These are phyloP conservation scores for Mycetomoellerius zeteki DNA, from an alignment of 1,140 invertebrate species.

Conservation along the genomic window DNA sequence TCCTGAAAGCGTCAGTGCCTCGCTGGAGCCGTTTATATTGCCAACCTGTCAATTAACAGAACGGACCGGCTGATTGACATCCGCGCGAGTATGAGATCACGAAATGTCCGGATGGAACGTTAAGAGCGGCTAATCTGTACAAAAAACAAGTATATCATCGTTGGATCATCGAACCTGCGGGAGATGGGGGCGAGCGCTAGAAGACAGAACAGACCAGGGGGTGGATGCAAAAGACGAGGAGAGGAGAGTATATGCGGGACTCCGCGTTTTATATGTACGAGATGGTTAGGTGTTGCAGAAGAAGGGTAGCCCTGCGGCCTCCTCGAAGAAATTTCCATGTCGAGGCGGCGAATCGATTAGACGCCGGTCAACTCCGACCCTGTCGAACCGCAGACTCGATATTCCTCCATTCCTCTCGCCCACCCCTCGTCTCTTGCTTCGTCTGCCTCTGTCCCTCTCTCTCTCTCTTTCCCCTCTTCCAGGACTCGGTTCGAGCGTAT, in stretches of 20 bases:
- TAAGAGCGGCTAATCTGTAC: constrained; percentile 36
- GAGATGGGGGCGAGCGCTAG: neutral
- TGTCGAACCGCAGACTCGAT: constrained; percentile 84
- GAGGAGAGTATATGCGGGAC: neutral
- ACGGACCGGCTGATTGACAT: constrained; percentile 51
- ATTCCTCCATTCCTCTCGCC: constrained; percentile 63
- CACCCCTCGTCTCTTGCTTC: neutral
- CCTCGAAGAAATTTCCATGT: constrained; percentile 83
- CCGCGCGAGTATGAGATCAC: constrained; percentile 37
- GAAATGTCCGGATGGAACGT: constrained; percentile 39
- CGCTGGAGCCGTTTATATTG: constrained; percentile 16
- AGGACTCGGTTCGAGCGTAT: constrained; percentile 81
- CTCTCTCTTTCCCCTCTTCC: constrained; percentile 58
- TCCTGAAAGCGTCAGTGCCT: constrained; percentile 51
- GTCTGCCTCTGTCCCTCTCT: constrained; percentile 14
- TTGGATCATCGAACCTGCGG: constrained; percentile 50
- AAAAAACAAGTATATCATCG: constrained; percentile 59
- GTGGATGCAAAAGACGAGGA: neutral
- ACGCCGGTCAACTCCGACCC: constrained; percentile 85
- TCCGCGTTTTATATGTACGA: constrained; percentile 45
- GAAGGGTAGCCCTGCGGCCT: constrained; percentile 74
- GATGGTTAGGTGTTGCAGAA: constrained; percentile 71
- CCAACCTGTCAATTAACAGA: constrained; percentile 58
- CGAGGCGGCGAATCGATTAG: constrained; percentile 85
- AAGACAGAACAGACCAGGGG: neutral